Evolutionary conservation across 2,113 vertebrate genomes (phyloP), one percentile per base, ranked within the genome.

Genomic region (Poecile atricapillus): DNA sequence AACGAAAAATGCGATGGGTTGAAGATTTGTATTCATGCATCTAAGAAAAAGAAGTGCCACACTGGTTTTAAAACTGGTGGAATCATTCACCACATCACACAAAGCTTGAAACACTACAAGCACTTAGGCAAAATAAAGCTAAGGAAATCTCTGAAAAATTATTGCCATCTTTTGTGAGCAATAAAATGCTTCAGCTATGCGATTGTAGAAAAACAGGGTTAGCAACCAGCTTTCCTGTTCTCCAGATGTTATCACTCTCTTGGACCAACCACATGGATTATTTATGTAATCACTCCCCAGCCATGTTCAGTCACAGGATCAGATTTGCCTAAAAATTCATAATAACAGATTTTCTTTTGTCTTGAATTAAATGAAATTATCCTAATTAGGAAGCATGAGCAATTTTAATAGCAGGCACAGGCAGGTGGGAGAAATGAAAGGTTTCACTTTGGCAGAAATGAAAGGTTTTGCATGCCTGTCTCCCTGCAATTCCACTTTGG

Each of bases 21-120:
- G 99, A 99, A 75, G 98, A 98, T 95, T 99, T 99, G 96, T 99
- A 99, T 21, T 98, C 98, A 0, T 99, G 99, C 87, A 99, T 98
- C 99, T 99, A 95, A 20, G 96, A 97, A 85, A 96, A 96, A 96
- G 10, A 91, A 84, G 33, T 87, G 70, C 27, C 50, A 64, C 9
- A 6, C 22, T 46, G 8, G 18, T 49, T 65, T 63, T 37, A 58
- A 39, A 84, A 24, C 30, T 19, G 9, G 5, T 78, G 49, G 33
- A 89, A 84, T 83, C 78, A 74, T 52, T 70, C 24, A 68, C n/a
- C 20, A 28, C 1, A 2, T 25, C 22, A 49, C 23, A 37, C 2
- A 23, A 86, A 94, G 31, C 47, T 90, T 89, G 76, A 60, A 85
- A 68, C 22, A 7, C 22, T 56, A 58, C 25, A 84, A 55, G 44